Evolutionary conservation across 2,797 vertebrate species (phyloP), one percentile per base, ranked within the genome.

Genomic region (Muscicapa striata): DNA sequence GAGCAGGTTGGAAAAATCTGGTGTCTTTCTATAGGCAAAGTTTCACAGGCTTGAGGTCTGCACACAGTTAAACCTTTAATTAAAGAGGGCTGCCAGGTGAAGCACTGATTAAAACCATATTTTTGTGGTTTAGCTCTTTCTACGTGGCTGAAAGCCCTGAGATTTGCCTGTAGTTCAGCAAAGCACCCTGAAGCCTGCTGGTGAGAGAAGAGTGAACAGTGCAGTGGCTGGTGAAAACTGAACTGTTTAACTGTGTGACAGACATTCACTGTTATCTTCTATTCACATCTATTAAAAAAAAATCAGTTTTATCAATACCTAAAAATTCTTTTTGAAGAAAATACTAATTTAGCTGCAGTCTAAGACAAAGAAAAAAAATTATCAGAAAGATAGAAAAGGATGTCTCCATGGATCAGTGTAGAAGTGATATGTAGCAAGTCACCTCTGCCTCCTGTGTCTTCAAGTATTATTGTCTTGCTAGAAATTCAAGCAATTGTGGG

Each of bases 71-170:
- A 49, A 62, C 10, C 14, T 79, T 79, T 30, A 27, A 36, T 74
- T 67, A 18, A 57, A 43, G 36, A 22, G 15, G 15, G 75, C 46
- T 48, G 1, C 21, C 30, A 23, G n/a, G 24, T 73, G 55, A 38
- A 76, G 21, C 5, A 9, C 27, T 23, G 15, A 41, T 20, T 34
- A 12, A 34, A 78, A 62, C 5, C 5, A 30, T 11, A 26, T 38
- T 55, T 57, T 72, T 46, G 54, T 3, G 1, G 20, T 83, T 74
- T 51, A 41, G 15, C 3, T 15, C 4, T 2, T 49, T 72, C 38
- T 51, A 9, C 0, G 0, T 10, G 8, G 49, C 10, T 43, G 38
- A 64, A 77, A 73, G 29, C 22, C 16, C n/a, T 21, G 9, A 74
- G 29, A n/a, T 86, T 52, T 78, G 6, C 32, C 41, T 34, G 29